Evolutionary conservation across 2,888 invertebrate genomes (phyloP).

Genomic region (Himalopsyche anomala): DNA sequence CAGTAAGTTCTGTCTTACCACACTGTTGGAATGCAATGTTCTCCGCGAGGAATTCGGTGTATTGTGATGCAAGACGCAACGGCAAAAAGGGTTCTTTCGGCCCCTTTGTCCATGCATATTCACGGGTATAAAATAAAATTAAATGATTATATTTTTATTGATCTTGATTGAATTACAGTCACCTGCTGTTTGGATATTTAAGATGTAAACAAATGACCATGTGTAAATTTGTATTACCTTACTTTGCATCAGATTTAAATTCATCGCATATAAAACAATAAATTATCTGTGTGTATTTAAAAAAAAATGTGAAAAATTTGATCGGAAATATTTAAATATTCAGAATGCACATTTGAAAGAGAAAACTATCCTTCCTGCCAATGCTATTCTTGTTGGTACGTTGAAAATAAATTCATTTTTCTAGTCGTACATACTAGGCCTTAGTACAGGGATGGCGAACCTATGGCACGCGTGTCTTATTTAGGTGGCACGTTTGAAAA

Average conservation of each 20-base stretch:
- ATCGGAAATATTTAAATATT: too few relatives aligned
- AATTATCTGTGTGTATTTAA: too few relatives aligned
- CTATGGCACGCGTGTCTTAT: too few relatives aligned
- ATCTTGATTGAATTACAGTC: constrained; percentile 58
- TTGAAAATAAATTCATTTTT: too few relatives aligned
- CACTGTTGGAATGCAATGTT: constrained; percentile 41
- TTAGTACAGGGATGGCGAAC: too few relatives aligned
- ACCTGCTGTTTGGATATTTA: constrained; percentile 57
- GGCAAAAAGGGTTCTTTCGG: constrained; percentile 55
- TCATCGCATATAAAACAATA: background rate
- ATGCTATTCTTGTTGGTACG: too few relatives aligned
- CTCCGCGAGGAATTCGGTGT: constrained; percentile 50
- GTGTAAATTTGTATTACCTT: background rate
- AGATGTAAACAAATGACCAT: constrained; percentile 12
- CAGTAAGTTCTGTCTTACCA: constrained; percentile 26
- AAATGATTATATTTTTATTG: constrained; percentile 44
- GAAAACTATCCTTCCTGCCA: too few relatives aligned
- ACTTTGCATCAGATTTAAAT: background rate
- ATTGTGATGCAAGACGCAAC: constrained; percentile 54
- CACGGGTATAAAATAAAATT: constrained; percentile 46
- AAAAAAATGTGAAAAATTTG: too few relatives aligned
- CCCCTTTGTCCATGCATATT: constrained; percentile 53
- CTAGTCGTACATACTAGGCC: too few relatives aligned
- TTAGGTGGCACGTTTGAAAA: too few relatives aligned
- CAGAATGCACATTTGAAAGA: too few relatives aligned